phyloP scores from a whole-genome alignment of 2,888 invertebrate genomes.

The Mythimna pallens region DNA sequence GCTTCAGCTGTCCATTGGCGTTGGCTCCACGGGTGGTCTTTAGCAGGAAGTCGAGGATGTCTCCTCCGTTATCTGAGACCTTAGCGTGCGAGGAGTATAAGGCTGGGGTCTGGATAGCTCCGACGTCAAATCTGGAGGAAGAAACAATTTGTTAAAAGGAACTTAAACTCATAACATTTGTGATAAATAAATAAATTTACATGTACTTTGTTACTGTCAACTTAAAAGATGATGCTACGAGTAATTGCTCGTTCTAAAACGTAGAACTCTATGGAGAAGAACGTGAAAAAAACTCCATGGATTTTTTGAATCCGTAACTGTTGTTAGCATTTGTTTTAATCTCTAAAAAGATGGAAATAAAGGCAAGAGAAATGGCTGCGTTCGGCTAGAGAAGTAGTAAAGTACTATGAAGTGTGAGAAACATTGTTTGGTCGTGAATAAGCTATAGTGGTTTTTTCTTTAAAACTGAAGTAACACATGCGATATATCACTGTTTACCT shows the following conservation, averaged over 20 bases:
- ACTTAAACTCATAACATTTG: not conserved
- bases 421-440: not conserved
- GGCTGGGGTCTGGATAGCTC: slow-evolving; percentile 81
- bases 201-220: no score
- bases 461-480: no score
- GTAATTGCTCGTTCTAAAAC: no score
- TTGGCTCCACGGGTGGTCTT: slow-evolving; percentile 85
- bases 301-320: no score
- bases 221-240: no score
- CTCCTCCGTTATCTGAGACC: slow-evolving; percentile 84
- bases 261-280: no score
- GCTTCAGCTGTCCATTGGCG: slow-evolving; percentile 87
- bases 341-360: not conserved
- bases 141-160: no score
- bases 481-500: not conserved
- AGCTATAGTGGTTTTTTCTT: not conserved
- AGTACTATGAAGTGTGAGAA: not conserved
- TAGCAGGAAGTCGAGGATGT: slow-evolving; percentile 90
- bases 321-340: no score
- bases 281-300: no score
- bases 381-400: not conserved
- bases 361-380: not conserved
- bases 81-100: slow-evolving; percentile 89
- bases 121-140: slow-evolving; percentile 84
- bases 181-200: not conserved